These are phyloP conservation scores for Lepus timidus DNA, from an alignment of 2,113 vertebrate species.

Conservation along the genomic window DNA sequence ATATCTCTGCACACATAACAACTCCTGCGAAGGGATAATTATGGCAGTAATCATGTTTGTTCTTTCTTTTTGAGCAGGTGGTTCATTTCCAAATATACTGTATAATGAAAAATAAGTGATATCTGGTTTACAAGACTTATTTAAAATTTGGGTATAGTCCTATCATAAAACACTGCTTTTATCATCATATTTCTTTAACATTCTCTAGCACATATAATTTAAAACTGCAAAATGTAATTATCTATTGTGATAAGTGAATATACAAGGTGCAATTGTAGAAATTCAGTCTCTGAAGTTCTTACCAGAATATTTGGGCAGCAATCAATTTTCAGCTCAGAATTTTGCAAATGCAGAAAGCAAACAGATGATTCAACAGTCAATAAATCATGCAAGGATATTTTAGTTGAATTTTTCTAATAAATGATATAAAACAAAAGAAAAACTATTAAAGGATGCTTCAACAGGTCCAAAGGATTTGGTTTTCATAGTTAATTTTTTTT, in stretches of 20 bases:
- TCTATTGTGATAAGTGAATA: background rate
- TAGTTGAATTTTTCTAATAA: conserved; percentile 28
- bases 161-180: background rate
- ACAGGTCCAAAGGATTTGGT: background rate
- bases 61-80: conserved; percentile 57
- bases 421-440: background rate
- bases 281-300: background rate
- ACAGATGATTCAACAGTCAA: background rate
- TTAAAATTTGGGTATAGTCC: background rate
- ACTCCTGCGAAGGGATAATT: conserved; percentile 78
- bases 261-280: background rate
- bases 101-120: conserved; percentile 54
- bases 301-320: background rate
- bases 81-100: conserved; percentile 58
- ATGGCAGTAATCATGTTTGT: conserved; percentile 69
- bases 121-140: conserved; percentile 28
- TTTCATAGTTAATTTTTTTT: background rate
- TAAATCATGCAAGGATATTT: background rate
- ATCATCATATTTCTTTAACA: background rate
- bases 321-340: background rate
- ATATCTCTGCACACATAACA: conserved; percentile 69
- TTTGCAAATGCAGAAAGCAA: background rate
- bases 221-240: background rate
- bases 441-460: background rate
- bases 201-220: background rate